These are phyloP conservation scores for Crypturellus undulatus DNA, from an alignment of 2,113 vertebrate genomes.

Conservation along the genomic window DNA sequence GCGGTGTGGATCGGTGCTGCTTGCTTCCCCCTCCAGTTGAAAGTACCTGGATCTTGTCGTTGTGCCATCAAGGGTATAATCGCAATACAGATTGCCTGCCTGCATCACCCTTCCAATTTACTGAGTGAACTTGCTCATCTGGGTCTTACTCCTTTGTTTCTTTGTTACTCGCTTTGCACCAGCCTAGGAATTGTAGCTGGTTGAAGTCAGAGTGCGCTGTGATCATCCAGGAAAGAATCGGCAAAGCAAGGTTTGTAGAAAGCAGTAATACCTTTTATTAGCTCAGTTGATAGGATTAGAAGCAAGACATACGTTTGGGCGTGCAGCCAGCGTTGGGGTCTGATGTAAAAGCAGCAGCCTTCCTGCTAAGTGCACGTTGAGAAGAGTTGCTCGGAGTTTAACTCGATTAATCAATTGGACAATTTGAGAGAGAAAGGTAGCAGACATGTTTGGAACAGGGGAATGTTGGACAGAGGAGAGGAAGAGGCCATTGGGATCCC, in stretches of 20 bases:
- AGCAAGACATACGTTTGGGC: background rate
- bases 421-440: background rate
- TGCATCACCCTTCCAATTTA: background rate
- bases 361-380: background rate
- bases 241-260: background rate
- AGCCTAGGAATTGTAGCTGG: background rate
- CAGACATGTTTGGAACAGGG: background rate
- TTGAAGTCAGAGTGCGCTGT: background rate
- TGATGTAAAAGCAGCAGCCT: slow-evolving; percentile 7
- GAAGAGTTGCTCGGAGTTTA: background rate
- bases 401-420: slow-evolving; percentile 15
- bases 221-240: background rate
- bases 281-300: slow-evolving; percentile 32
- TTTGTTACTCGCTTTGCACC: background rate
- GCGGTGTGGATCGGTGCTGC: background rate
- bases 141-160: background rate
- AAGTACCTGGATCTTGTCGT: background rate
- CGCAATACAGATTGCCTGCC: background rate
- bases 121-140: background rate
- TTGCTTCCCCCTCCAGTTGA: background rate
- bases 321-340: background rate
- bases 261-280: slow-evolving; percentile 43
- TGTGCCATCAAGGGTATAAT: background rate
- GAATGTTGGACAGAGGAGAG: background rate
- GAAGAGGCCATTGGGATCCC: background rate